Conservation (phyloP, 2,888 invertebrate species). For the Acronicta leporina region DNA sequence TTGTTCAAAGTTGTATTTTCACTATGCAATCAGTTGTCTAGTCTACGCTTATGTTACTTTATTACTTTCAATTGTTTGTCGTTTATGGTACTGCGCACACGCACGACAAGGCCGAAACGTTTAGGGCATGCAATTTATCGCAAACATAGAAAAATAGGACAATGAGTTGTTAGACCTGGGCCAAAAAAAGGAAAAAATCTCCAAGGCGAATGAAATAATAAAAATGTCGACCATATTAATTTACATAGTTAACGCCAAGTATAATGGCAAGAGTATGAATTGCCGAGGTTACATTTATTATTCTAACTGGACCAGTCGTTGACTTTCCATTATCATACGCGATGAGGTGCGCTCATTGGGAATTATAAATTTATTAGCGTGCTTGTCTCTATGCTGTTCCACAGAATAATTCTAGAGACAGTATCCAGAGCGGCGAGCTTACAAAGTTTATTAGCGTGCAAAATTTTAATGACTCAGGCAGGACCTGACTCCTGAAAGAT, state of each 20-base stretch:
- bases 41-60: conserved; percentile 70
- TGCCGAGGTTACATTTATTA: conserved; percentile 63
- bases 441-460: conserved; percentile 69
- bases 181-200: conserved; percentile 40
- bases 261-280: conserved; percentile 45
- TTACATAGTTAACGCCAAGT: conserved; percentile 27
- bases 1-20: conserved; percentile 53
- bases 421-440: conserved; percentile 58
- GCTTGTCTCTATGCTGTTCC: conserved; percentile 56
- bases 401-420: conserved; percentile 60
- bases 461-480: conserved; percentile 61
- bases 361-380: conserved; percentile 78
- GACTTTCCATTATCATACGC: conserved; percentile 80
- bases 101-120: conserved; percentile 75
- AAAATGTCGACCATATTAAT: conserved; percentile 21
- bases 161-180: conserved; percentile 45
- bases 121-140: conserved; percentile 74
- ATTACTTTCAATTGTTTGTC: conserved; percentile 82
- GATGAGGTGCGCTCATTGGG: conserved; percentile 72
- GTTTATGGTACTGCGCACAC: conserved; percentile 70
- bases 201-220: conserved; percentile 37
- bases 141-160: conserved; percentile 68
- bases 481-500: conserved; percentile 58
- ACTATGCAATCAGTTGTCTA: conserved; percentile 64
- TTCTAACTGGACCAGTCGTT: conserved; percentile 67